phyloP scores from a whole-genome alignment of 53 echinoderm and acorn worm genomes.

The Antedon mediterranea region DNA sequence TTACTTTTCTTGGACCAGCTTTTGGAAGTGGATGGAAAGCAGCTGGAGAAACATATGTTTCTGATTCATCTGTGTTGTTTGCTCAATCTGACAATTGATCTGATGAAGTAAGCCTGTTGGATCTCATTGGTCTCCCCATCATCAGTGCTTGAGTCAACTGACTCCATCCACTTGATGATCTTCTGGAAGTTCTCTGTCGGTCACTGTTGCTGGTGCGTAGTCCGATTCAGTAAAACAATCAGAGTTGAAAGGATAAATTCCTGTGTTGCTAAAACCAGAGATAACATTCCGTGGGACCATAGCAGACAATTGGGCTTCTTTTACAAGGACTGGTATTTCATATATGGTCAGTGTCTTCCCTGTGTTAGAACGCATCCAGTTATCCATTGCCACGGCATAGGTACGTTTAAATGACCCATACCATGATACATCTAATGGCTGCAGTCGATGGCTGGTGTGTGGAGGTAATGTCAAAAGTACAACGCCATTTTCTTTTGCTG shows the following conservation, averaged over 20 bases:
- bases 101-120: too few species aligned
- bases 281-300: conserved; percentile 10
- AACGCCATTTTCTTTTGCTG: conserved; percentile 15
- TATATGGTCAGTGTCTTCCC: conserved; percentile 42
- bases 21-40: neutral
- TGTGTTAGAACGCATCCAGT: conserved; percentile 32
- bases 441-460: conserved; percentile 15
- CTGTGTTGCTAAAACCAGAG: conserved; percentile 11
- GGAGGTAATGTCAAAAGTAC: conserved; percentile 32
- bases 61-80: too few species aligned
- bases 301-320: conserved; percentile 5
- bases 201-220: conserved; percentile 23
- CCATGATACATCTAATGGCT: conserved; percentile 22
- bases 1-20: neutral
- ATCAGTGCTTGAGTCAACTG: too few species aligned
- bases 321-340: conserved; percentile 31
- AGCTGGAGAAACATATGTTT: neutral
- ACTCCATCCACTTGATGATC: too few species aligned
- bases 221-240: conserved; percentile 19
- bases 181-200: conserved; percentile 13
- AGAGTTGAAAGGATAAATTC: conserved; percentile 18
- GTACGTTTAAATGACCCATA: conserved; percentile 26
- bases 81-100: too few species aligned
- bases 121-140: too few species aligned
- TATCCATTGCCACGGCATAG: conserved; percentile 21